Evolutionary conservation across 2,888 invertebrate genomes (phyloP).

Genomic region (Neoscelio sp.): DNA sequence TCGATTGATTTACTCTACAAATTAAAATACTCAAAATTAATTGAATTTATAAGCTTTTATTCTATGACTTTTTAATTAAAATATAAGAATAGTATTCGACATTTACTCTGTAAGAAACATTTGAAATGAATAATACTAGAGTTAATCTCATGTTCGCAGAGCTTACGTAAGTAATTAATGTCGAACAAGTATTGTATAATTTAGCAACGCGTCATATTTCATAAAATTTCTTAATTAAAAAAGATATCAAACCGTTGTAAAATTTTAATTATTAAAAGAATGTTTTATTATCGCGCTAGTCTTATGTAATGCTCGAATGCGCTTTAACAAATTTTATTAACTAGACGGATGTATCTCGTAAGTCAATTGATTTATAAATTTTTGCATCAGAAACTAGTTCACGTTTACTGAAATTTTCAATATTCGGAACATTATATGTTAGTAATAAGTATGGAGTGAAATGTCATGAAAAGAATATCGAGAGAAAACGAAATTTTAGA

Average conservation of each 20-base stretch:
- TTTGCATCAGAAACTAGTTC: too few species aligned
- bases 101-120: not conserved
- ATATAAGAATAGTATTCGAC: too few species aligned
- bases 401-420: too few species aligned
- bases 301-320: not conserved
- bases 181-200: not conserved
- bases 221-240: not conserved
- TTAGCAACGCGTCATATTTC: not conserved
- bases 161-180: not conserved
- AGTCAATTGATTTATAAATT: too few species aligned
- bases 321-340: not conserved
- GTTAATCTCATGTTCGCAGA: not conserved
- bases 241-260: not conserved
- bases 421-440: too few species aligned
- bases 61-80: too few species aligned
- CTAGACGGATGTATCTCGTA: not conserved
- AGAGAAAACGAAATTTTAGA: not conserved
- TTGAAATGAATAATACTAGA: not conserved
- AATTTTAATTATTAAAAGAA: slow-evolving; percentile 4
- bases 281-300: not conserved
- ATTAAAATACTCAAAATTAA: too few species aligned
- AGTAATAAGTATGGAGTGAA: too few species aligned
- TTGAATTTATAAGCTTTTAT: too few species aligned
- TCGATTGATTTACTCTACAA: too few species aligned
- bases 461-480: too few species aligned